A percentile compares a stretch with the other conserved stretches of the same genome.
Conservation (phyloP, 2,888 invertebrate genomes). For the Sarcophaga variegata region DNA sequence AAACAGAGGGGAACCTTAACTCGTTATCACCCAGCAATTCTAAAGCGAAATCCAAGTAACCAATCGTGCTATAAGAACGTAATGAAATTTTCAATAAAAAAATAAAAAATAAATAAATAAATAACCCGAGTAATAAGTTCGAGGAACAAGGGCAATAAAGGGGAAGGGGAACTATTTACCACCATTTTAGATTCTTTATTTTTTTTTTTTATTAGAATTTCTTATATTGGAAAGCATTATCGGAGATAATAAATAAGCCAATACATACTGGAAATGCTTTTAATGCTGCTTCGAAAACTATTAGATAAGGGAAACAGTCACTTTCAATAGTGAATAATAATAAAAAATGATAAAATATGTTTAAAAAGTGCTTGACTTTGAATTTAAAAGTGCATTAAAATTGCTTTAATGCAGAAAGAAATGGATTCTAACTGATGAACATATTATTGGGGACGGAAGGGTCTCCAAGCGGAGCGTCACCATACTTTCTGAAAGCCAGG, state of each 20-base stretch:
- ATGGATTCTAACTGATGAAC: too few species aligned
- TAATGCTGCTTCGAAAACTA: not conserved
- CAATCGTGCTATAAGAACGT: constrained; percentile 65
- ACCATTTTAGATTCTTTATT: not conserved
- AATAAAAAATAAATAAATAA: constrained; percentile 9
- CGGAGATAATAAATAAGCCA: constrained; percentile 27
- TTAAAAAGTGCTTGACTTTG: too few species aligned
- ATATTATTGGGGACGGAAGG: too few species aligned
- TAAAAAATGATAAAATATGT: too few species aligned
- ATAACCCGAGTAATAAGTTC: not conserved
- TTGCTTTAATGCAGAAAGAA: too few species aligned
- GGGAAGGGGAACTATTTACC: constrained; percentile 20
- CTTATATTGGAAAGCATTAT: constrained; percentile 11
- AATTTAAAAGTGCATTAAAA: too few species aligned
- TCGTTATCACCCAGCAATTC: constrained; percentile 59
- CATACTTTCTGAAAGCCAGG: too few species aligned
- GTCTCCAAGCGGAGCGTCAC: too few species aligned
- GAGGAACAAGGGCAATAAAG: constrained; percentile 14
- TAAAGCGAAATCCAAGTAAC: constrained; percentile 40
- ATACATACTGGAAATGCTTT: not conserved
- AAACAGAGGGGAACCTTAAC: constrained; percentile 32
- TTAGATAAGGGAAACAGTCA: not conserved
- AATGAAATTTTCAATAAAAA: constrained; percentile 65
- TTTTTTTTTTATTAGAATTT: not conserved
- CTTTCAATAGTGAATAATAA: not conserved